Base-by-base conservation (phyloP, 2,888 invertebrate species). In the Agrilus biguttatus region DNA sequence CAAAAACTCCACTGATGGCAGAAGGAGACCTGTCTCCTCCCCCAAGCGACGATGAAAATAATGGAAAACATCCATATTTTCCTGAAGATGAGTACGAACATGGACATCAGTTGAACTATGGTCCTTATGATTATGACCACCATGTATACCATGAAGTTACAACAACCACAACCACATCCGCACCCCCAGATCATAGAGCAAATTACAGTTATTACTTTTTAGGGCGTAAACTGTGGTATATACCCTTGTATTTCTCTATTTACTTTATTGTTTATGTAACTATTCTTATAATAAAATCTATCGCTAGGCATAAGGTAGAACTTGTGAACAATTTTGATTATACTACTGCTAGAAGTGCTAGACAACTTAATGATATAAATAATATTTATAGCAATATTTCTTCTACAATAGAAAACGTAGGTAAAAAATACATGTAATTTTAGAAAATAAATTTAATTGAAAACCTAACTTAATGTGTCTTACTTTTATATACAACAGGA, bases 151-250 rank as follows among this genome's bases (percentile, higher is more conserved):
- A 67, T 47, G 62, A 67, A 55, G 51, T 44, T 60, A 61, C 53
- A 51, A 61, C 68, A 2, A 55, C 69, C 47, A 53, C 72, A 2
- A 69, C 70, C 10, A 66, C 59, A 37, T 46, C 68, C 0, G 67
- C 72, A 2, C 71, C 68, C 2, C 67, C 74, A 58, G 71, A 67
- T 55, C 71, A 75, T 51, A 68, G 76, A 59, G 75, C 74, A 8
- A 76, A 73, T 55, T 81, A 78, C 67, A 81, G 81, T 58, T 83
- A 83, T 60, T 83, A 83, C 55, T 82, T 78, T 55, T 69, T 83
- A 46, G 83, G 83, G 3, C 75, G 80, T 52, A 83, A 83, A 55
- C 64, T 83, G 33, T 83, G 82, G 72, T 83, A 83, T 57, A 68
- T 83, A 47, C 83, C 83, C 0, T 62, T 83, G 37, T 83, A 83